Evolutionary conservation across 53 echinoderm and acorn worm genomes (phyloP), one percentile per base, ranked within the genome.

Genomic region (Glandiceps talaboti): DNA sequence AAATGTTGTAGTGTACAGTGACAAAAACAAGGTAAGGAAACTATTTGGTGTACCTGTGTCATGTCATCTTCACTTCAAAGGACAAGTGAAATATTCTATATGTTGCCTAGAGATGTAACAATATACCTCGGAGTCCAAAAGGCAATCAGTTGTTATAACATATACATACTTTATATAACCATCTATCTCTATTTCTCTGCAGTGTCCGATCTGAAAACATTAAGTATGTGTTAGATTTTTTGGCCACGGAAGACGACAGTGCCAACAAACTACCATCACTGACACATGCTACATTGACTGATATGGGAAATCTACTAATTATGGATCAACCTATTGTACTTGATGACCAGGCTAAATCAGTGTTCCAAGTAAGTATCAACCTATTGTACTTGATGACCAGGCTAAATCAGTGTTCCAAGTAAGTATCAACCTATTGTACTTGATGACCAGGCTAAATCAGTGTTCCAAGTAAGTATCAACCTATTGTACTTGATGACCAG

Each of bases 401-500:
- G 91, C 87, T 6, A 81, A 77, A 81, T 99, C 94, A 12, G 91
- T 91, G 0, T 99, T 99, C 76, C 83, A 94, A 87, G 96, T 96
- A 31, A 14, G 81, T 78, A 91, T 29, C 82, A 85, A 73, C 81
- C 85, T 26, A 25, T 77, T 80, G 80, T 83, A 74, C 88, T 94
- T 75, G 93, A 99, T n/a, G 76, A 94, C 25, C 83, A 91, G 30
- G 91, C 87, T 6, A 81, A 77, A 81, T 99, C 94, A 12, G 91
- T 91, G 0, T 99, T 99, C 76, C 83, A 94, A 87, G 96, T 96
- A 31, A 14, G 81, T 78, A n/a, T n/a, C n/a, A n/a, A n/a, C n/a
- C n/a, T n/a, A n/a, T n/a, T n/a, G n/a, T n/a, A n/a, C n/a, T n/a
- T n/a, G n/a, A n/a, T n/a, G n/a, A n/a, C n/a, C n/a, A n/a, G n/a